Percentiles rank a stretch among this genome's conserved stretches.
Evolutionary conservation across 1,140 invertebrate genomes (phyloP).

Genomic region (Aricia agestis): DNA sequence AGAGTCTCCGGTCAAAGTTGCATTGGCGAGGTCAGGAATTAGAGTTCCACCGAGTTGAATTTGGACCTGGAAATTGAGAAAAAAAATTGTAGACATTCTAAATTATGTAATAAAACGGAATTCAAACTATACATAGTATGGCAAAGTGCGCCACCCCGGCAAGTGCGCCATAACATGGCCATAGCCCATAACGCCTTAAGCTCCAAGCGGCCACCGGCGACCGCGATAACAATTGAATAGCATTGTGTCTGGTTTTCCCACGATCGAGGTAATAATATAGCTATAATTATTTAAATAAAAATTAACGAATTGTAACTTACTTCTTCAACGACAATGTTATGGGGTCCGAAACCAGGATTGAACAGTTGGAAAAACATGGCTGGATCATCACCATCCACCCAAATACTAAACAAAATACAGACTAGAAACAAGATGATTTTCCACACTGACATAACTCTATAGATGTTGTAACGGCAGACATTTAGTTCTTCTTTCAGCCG

Average conservation of each 20-base stretch:
- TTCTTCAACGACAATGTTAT: slow-evolving; percentile 87
- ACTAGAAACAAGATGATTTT: slow-evolving; percentile 90
- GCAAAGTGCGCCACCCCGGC: too few relatives aligned
- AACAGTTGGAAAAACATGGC: slow-evolving; percentile 87
- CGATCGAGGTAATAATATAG: too few relatives aligned
- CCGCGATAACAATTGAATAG: too few relatives aligned
- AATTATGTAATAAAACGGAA: not conserved
- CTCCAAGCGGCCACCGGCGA: too few relatives aligned
- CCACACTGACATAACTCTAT: slow-evolving; percentile 92
- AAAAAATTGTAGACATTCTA: not conserved
- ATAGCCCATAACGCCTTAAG: too few relatives aligned
- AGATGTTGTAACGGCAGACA: slow-evolving; percentile 89
- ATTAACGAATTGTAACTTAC: slow-evolving; percentile 55
- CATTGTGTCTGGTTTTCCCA: too few relatives aligned
- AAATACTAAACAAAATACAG: slow-evolving; percentile 83
- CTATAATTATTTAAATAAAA: too few relatives aligned
- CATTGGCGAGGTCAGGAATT: slow-evolving; percentile 85
- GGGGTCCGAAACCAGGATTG: slow-evolving; percentile 83
- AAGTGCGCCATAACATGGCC: too few relatives aligned
- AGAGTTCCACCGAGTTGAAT: slow-evolving; percentile 72
- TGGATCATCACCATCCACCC: slow-evolving; percentile 85
- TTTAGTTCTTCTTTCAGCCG: slow-evolving; percentile 89
- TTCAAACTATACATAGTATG: not conserved
- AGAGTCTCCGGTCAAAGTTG: slow-evolving; percentile 83
- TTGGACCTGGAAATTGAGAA: slow-evolving; percentile 74